These are phyloP conservation scores for Ecdyonurus torrentis DNA, from an alignment of 2,888 invertebrate genomes.

Conservation along the genomic window DNA sequence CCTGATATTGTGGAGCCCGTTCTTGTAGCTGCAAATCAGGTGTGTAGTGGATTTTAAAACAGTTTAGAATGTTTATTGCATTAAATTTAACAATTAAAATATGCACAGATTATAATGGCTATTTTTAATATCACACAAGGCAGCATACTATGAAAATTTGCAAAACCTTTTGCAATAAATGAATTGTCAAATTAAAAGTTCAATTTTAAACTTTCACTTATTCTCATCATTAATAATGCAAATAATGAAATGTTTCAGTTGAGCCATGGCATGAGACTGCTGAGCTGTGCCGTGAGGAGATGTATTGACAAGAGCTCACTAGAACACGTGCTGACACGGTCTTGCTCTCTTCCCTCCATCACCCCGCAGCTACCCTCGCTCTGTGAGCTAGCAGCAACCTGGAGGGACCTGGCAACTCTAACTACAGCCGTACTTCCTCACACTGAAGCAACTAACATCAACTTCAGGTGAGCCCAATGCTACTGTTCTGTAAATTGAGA, in stretches of 20 bases:
- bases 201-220: too few relatives aligned
- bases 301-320: neutral
- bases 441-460: neutral
- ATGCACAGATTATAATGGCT: too few relatives aligned
- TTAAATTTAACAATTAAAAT: too few relatives aligned
- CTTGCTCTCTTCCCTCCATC: neutral
- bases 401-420: neutral
- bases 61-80: too few relatives aligned
- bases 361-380: neutral
- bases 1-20: constrained; percentile 63
- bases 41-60: too few relatives aligned
- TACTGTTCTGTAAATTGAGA: too few relatives aligned
- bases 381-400: neutral
- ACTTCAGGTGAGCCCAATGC: neutral
- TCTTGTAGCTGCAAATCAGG: constrained; percentile 45
- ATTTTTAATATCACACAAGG: too few relatives aligned
- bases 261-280: constrained; percentile 8
- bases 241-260: constrained; percentile 7
- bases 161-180: too few relatives aligned
- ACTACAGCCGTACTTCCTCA: neutral
- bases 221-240: neutral
- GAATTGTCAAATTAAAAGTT: too few relatives aligned
- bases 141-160: too few relatives aligned
- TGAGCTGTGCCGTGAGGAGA: neutral
- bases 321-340: neutral